Conservation (phyloP, 2,888 invertebrate genomes). For the Balanococcus diminutus region DNA sequence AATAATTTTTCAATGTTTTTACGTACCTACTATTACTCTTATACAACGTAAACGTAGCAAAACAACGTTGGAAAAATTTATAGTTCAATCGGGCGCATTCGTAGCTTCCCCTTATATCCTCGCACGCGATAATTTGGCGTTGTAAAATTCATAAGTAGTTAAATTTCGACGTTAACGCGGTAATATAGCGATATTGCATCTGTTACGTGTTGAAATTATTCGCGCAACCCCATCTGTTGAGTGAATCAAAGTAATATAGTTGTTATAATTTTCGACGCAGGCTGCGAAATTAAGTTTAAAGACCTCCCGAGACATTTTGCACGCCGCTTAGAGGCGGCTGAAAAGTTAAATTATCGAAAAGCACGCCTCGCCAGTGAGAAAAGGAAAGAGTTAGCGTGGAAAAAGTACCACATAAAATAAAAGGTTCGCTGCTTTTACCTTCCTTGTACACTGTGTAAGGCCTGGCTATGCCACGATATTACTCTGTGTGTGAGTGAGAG, state of each 20-base stretch:
- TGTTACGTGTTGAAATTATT: background rate
- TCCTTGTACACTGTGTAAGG: background rate
- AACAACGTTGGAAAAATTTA: background rate
- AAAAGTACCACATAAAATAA: background rate
- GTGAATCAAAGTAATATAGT: constrained; percentile 1
- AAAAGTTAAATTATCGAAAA: constrained; percentile 7
- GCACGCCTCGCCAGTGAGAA: background rate
- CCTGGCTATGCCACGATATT: background rate
- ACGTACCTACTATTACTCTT: no score
- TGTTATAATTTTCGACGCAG: constrained; percentile 16
- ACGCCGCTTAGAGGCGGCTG: background rate
- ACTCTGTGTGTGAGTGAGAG: background rate
- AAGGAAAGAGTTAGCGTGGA: background rate
- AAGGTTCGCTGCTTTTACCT: background rate
- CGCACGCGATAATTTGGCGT: background rate
- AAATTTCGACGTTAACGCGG: background rate
- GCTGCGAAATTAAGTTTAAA: background rate
- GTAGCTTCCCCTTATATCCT: background rate
- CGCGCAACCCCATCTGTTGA: background rate
- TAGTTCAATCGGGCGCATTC: background rate
- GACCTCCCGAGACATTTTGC: constrained; percentile 12
- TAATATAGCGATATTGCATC: constrained; percentile 8
- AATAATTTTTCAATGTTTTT: no score
- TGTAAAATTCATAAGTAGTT: background rate
- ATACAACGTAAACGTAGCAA: no score